Evolutionary conservation across 2,797 vertebrate genomes (phyloP).

Genomic region (Sparidentex hasta): DNA sequence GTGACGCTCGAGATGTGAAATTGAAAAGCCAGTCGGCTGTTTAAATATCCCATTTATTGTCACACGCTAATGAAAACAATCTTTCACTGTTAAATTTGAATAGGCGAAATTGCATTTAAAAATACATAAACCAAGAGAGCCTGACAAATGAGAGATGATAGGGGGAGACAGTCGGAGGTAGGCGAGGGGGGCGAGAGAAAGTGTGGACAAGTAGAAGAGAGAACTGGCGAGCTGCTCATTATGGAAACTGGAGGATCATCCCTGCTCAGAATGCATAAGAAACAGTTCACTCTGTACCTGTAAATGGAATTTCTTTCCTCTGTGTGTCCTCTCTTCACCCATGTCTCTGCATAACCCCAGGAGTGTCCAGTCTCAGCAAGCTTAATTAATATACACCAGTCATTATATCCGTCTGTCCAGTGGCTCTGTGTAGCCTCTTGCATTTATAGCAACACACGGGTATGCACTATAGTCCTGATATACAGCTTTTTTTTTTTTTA

Average conservation of each 20-base stretch:
- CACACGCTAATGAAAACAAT: constrained; percentile 85
- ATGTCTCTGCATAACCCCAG: neutral
- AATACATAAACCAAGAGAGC: constrained; percentile 79
- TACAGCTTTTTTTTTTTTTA: neutral
- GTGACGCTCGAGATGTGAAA: constrained; percentile 77
- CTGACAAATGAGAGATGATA: constrained; percentile 75
- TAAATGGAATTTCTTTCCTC: neutral
- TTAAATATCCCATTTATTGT: constrained; percentile 85
- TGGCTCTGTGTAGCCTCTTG: neutral
- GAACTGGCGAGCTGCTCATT: constrained; percentile 1
- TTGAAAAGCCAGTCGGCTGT: constrained; percentile 85
- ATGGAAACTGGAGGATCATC: neutral
- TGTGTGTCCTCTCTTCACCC: neutral
- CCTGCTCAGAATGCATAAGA: constrained; percentile 29
- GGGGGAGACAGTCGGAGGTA: constrained; percentile 16
- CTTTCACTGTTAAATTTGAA: constrained; percentile 83
- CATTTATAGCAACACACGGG: constrained; percentile 1
- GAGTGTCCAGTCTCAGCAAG: neutral
- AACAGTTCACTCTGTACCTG: neutral
- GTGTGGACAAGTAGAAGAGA: constrained; percentile 24
- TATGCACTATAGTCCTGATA: neutral
- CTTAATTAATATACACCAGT: neutral
- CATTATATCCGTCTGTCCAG: neutral
- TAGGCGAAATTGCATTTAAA: constrained; percentile 77
- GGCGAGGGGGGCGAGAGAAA: neutral